Conservation (phyloP, 2,888 invertebrate species). For the Eupithecia subfuscata region DNA sequence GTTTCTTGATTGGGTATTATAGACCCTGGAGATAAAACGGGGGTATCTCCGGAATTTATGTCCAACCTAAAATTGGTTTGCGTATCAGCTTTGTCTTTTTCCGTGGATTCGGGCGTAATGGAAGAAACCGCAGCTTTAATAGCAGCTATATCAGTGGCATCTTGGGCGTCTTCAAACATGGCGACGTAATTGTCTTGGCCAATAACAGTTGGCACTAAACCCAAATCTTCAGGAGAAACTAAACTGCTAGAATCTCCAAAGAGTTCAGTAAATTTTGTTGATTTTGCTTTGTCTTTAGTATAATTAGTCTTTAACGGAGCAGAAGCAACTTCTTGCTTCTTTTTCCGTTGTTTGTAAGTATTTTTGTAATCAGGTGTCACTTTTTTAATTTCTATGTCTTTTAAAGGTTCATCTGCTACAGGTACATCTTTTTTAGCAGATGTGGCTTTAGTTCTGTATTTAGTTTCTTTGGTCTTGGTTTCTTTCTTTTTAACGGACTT, state of each 20-base stretch:
- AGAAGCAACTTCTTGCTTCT: constrained; percentile 14
- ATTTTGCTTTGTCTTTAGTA: constrained; percentile 41
- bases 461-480: constrained; percentile 32
- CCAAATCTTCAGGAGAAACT: constrained; percentile 76
- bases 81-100: constrained; percentile 17
- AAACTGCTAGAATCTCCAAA: constrained; percentile 77
- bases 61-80: constrained; percentile 10
- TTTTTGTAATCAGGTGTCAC: constrained; percentile 9
- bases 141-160: constrained; percentile 57
- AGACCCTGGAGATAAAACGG: not conserved
- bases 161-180: constrained; percentile 69
- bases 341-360: constrained; percentile 19
- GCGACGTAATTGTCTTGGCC: constrained; percentile 52
- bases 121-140: constrained; percentile 19
- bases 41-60: constrained; percentile 4
- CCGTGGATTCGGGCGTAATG: not conserved
- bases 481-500: constrained; percentile 27
- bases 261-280: constrained; percentile 67
- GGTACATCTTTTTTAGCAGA: constrained; percentile 12
- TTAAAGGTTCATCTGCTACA: constrained; percentile 11
- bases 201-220: constrained; percentile 48
- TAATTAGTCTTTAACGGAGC: constrained; percentile 5
- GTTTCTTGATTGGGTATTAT: constrained; percentile 14
- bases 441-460: constrained; percentile 41
- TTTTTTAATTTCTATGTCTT: constrained; percentile 25